Base-by-base conservation (phyloP, 2,797 vertebrate species). In the Nyctibius grandis region DNA sequence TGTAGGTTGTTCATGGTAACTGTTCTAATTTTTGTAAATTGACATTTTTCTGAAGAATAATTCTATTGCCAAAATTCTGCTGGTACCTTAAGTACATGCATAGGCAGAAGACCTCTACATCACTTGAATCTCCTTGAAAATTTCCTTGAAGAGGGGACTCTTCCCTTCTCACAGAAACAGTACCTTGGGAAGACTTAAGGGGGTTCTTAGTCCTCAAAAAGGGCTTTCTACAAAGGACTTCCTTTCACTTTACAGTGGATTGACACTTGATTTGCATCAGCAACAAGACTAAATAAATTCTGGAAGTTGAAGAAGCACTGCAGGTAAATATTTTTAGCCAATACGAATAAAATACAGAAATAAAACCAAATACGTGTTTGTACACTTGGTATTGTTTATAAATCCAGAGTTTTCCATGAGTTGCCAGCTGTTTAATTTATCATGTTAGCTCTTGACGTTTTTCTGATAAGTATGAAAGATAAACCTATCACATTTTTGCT, bases 381-480 rank as follows among this genome's bases (percentile, higher is more conserved):
- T 54, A 48, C 19, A 20, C 29, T 73, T 44, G 12, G 16, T 81
- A 13, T 25, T 67, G 33, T 69, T 76, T 84, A 25, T 56, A 89
- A 85, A 85, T 56, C 40, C 29, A 15, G 57, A 79, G 31, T 80
- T 94, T 91, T 83, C 59, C 31, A 11, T 63, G 64, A 88, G 20
- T 81, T 83, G 65, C 61, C 70, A 88, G 44, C 40, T 95, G 69
- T 84, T 97, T 91, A 91, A 95, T 95, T 93, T 93, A 73, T 74
- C 22, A 5, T 67, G 77, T 88, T 92, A 95, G 70, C n/a, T 93
- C 65, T 85, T 96, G 92, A 94, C 31, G 4, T 94, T 95, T 93
- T 96, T 80, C 56, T 95, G 83, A 74, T 95, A 93, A 91, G 73
- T 91, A 84, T n/a, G 51, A 84, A 90, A 95, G 80, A 96, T 90